Base-by-base conservation (phyloP, 1,140 invertebrate genomes). In the Heliconius melpomene region DNA sequence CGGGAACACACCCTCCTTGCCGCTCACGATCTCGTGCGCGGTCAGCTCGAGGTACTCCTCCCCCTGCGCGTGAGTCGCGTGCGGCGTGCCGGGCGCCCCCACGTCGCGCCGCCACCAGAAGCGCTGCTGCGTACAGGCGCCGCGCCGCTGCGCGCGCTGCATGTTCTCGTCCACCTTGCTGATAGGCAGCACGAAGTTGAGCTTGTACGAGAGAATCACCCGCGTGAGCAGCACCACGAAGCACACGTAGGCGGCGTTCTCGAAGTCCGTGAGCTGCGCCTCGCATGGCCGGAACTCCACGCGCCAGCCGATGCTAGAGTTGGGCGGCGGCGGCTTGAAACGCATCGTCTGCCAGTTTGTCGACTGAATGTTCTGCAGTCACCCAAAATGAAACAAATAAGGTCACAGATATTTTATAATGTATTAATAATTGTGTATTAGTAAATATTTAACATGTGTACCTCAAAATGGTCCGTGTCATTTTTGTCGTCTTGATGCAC, bases 311-410 rank as follows among this genome's bases (percentile, higher is more conserved):
- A 99, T 99, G 60, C 97, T 96, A 16, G 98, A 99, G 90, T 99
- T 97, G 2, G 98, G 97, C 29, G 98, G 98, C 78, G 99, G 99
- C 71, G 99, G 98, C 94, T 99, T 99, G 94, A 99, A 99, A 23
- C 99, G 96, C 99, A 99, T 99, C 11, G 99, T 99, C 95, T 99
- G 99, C 99, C 99, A 99, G 95, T 99, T 99, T 8, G 99, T 99
- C 1, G 99, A 99, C 94, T 99, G 99, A 86, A 99, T 99, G 90
- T 99, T 99, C 98, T 99, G 89, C 46, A 81, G 36, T n/a, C 18
- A 72, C 13, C 8, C 18, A 20, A 52, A 52, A 52, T 52, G 8
- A 13, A 16, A 46, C 13, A 46, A 46, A 46, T 46, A 16, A 46
- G 40, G 16, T 36, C 40, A 46, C 13, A 46, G 40, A 60, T 60